Evolutionary conservation across 1,140 invertebrate species (phyloP).

Genomic region (Heliconius himera): DNA sequence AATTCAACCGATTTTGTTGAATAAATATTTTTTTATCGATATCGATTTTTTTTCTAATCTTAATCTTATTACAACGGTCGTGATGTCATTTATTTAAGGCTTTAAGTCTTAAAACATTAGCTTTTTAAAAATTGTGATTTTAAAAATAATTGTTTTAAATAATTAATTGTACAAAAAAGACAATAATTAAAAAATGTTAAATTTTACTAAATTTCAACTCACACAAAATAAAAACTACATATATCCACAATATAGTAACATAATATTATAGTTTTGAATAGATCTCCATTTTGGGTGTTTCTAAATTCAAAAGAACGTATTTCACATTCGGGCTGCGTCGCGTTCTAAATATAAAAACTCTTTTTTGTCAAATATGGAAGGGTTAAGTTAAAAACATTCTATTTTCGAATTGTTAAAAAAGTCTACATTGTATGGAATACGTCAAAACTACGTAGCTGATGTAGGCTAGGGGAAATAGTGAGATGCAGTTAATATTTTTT

Average conservation of each 20-base stretch:
- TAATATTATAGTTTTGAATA: constrained; percentile 7
- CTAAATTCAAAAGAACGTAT: constrained; percentile 77
- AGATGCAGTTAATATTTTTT: constrained; percentile 37
- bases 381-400: constrained; percentile 81
- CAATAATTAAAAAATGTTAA: background rate
- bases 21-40: background rate
- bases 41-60: background rate
- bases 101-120: background rate
- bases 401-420: constrained; percentile 81
- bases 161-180: background rate
- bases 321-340: constrained; percentile 73
- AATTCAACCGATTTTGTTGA: background rate
- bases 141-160: background rate
- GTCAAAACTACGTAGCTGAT: constrained; percentile 71
- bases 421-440: constrained; percentile 81
- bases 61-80: background rate
- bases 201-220: background rate
- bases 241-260: background rate
- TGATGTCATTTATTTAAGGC: background rate
- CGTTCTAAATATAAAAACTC: constrained; percentile 80
- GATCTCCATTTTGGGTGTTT: constrained; percentile 59
- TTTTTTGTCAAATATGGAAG: constrained; percentile 81
- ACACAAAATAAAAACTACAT: background rate
- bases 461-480: constrained; percentile 49
- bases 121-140: background rate